Base-by-base conservation (phyloP, 1,140 invertebrate species). In the Leptestheria dahalacensis region DNA sequence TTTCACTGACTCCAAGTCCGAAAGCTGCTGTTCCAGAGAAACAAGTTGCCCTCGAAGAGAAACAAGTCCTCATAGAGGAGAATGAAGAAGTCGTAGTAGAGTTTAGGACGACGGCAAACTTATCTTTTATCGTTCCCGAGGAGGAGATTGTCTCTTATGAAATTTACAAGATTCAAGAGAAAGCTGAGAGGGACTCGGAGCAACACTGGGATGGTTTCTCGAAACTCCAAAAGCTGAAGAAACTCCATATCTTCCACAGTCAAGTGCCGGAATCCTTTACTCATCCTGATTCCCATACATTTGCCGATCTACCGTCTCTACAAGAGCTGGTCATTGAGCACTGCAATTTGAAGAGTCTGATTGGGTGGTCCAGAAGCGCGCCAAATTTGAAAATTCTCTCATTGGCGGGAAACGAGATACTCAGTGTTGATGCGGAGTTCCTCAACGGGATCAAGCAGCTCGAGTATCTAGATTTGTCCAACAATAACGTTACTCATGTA, bases 401-500 rank as follows among this genome's bases (percentile, higher is more conserved):
- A 1, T 64, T 85, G 52, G 77, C 82, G 0, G 70, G 75, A 48
- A 85, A 85, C 68, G 71, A 75, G 46, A 67, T 85, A 33, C 64
- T 80, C 2, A 77, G 78, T 56, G 68, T 85, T 15, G 75, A 81
- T 62, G 80, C 81, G 57, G 75, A 80, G 4, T 78, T 81, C 56
- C 67, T 85, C 28, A 81, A 80, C 12, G 82, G 82, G 10, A 67
- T 85, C 21, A 65, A 83, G 23, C 70, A 81, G 61, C 68, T 85
- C 23, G 76, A 83, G 69, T 74, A 75, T 62, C 69, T 85, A 4
- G 80, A 84, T 69, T 66, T 85, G 18, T 77, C 77, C 46, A 69
- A 77, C 57, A 85, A 85, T 65, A 79, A 78, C 62, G 73, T 85
- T 52, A 79, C 77, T 1, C 78, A 82, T 62, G 66, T 85, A 20